A percentile compares a stretch with the other conserved stretches of the same genome.
phyloP scores from a whole-genome alignment of 2,888 invertebrate genomes.

The Apotomis turbidana region DNA sequence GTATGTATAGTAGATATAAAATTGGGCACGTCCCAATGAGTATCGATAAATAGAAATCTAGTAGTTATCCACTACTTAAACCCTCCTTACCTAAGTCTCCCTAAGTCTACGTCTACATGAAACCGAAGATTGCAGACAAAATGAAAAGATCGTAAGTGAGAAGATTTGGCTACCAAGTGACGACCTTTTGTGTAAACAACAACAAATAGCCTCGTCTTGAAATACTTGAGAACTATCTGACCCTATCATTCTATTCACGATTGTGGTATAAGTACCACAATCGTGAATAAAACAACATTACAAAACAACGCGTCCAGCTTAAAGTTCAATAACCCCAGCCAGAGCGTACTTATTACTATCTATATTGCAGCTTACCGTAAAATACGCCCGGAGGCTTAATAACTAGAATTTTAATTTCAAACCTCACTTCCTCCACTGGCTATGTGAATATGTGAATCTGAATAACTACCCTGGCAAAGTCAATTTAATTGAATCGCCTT shows the following conservation, averaged over 20 bases:
- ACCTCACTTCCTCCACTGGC: constrained; percentile 55
- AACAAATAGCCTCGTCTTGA: not conserved
- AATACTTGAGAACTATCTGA: too few species aligned
- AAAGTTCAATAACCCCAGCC: constrained; percentile 9
- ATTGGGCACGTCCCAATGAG: too few species aligned
- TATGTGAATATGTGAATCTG: constrained; percentile 5
- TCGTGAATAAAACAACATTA: too few species aligned
- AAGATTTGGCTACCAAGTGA: not conserved
- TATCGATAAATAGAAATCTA: too few species aligned
- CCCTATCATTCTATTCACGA: not conserved
- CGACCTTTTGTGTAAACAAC: not conserved
- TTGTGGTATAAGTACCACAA: too few species aligned
- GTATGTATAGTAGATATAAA: too few species aligned
- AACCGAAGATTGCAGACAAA: not conserved
- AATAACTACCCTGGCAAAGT: constrained; percentile 8
- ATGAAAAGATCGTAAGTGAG: not conserved
- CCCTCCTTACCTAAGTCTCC: not conserved
- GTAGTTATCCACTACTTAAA: too few species aligned
- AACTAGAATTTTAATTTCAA: constrained; percentile 64
- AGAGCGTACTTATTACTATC: constrained; percentile 15
- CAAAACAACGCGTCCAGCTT: too few species aligned
- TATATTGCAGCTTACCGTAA: constrained; percentile 32
- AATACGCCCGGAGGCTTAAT: constrained; percentile 53
- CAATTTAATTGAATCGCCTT: constrained; percentile 21
- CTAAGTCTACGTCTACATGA: not conserved